Base-by-base conservation (phyloP, 2,113 vertebrate genomes). In the Muscicapa adusta region DNA sequence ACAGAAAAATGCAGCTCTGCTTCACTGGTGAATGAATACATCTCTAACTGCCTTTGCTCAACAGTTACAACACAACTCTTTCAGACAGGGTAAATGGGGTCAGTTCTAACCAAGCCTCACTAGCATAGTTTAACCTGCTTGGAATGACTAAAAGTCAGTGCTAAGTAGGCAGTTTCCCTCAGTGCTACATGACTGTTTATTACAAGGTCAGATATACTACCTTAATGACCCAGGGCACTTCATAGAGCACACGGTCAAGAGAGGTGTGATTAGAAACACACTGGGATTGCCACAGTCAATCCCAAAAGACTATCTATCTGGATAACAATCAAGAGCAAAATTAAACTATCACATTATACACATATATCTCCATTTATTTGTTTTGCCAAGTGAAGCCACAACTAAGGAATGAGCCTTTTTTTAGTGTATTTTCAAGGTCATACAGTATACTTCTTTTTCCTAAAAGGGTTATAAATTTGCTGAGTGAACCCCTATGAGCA, bases 381-480 rank as follows among this genome's bases (percentile, higher is more conserved):
- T 34, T 89, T 91, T 92, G 10, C 62, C 28, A 72, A 72, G 19
- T 57, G 24, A 33, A 90, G 22, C 8, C 18, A 20, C 29, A 42
- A 7, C 10, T 48, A 71, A 91, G 24, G n/a, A 93, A 81, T 34
- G 3, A 5, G 5, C 10, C 11, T 70, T 75, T 89, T 68, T 33
- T 6, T 8, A 58, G 66, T 57, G 31, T 26, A 31, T 77, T 86
- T 92, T 79, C 81, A 94, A 89, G 85, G 72, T 85, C 82, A 82
- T 15, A 42, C 36, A 6, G 9, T n/a, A 40, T 58, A 48, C 34
- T 88, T 86, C 10, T 70, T 95, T 91, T 83, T 76, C 26, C 87
- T 93, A 42, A 51, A 89, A 90, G 5, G 29, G 22, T 57, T 92
- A 70, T 91, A 91, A 93, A 86, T 96, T 96, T 89, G 70, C 87